A percentile compares a stretch with the other conserved stretches of the same genome.
phyloP scores from a whole-genome alignment of 2,888 invertebrate species.

The Neuroscelio doddi region DNA sequence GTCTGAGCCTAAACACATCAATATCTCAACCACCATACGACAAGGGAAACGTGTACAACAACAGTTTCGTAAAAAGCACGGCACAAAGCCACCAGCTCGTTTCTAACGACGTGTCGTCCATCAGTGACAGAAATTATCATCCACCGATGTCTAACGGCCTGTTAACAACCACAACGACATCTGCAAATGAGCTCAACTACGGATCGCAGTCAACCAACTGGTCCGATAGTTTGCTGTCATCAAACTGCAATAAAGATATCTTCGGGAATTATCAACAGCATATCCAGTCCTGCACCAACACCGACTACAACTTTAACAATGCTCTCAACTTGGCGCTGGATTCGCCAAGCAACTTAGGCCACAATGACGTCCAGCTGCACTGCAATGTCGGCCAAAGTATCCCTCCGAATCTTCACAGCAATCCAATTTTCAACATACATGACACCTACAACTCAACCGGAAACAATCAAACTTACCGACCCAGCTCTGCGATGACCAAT shows the following conservation, averaged over 20 bases:
- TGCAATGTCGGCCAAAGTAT: constrained; percentile 50
- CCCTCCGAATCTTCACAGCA: constrained; percentile 54
- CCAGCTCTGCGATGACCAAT: constrained; percentile 66
- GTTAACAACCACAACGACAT: constrained; percentile 43
- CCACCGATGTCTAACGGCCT: constrained; percentile 56
- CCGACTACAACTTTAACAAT: constrained; percentile 65
- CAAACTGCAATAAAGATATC: constrained; percentile 58
- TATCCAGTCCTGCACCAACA: constrained; percentile 48
- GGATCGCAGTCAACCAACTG: constrained; percentile 51
- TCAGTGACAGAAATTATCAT: constrained; percentile 47
- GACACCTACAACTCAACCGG: constrained; percentile 59
- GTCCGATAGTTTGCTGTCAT: constrained; percentile 53
- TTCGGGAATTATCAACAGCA: constrained; percentile 62
- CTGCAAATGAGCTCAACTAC: constrained; percentile 49
- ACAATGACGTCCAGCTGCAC: constrained; percentile 54
- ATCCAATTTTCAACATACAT: constrained; percentile 57
- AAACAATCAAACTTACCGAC: constrained; percentile 57
- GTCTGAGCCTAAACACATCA: constrained; percentile 60
- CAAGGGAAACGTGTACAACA: constrained; percentile 53
- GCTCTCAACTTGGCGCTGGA: constrained; percentile 51
- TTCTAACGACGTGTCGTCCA: constrained; percentile 39
- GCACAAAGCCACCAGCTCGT: constrained; percentile 40
- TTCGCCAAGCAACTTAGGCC: constrained; percentile 51
- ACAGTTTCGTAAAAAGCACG: constrained; percentile 50
- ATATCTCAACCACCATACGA: constrained; percentile 50